Evolutionary conservation across 2,888 invertebrate species (phyloP).

Genomic region (Invenusta paracnida): DNA sequence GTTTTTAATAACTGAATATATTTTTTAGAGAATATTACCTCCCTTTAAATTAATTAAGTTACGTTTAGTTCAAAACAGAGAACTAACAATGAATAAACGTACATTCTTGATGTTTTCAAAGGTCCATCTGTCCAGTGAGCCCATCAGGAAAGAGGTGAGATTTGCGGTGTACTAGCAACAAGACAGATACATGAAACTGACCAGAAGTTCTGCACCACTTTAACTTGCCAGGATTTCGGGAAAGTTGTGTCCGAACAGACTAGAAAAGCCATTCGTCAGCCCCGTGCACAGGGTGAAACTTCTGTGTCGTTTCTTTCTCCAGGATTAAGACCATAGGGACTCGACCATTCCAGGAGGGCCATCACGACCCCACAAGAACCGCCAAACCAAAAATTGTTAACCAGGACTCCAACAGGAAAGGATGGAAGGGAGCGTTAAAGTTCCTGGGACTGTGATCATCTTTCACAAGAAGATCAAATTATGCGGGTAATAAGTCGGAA

Average conservation of each 20-base stretch:
- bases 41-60: too few relatives aligned
- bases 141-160: conserved; percentile 83
- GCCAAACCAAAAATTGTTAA: background rate
- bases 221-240: conserved; percentile 34
- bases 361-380: conserved; percentile 14
- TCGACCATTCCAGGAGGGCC: conserved; percentile 31
- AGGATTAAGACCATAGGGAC: conserved; percentile 38
- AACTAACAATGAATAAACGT: too few relatives aligned
- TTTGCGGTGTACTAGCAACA: conserved; percentile 89
- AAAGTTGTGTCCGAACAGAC: conserved; percentile 19
- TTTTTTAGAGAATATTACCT: too few relatives aligned
- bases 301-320: background rate
- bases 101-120: background rate
- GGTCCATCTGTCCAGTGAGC: conserved; percentile 56
- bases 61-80: too few relatives aligned
- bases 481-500: background rate
- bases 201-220: conserved; percentile 37
- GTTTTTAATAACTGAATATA: too few relatives aligned
- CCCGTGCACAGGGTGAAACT: conserved; percentile 29
- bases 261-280: background rate
- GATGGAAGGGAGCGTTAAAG: conserved; percentile 12
- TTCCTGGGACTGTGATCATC: background rate
- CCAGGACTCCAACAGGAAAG: conserved; percentile 16
- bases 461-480: background rate
- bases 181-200: conserved; percentile 66